These are phyloP conservation scores for Kryptolebias marmoratus DNA, from an alignment of 2,113 vertebrate genomes.

Conservation along the genomic window DNA sequence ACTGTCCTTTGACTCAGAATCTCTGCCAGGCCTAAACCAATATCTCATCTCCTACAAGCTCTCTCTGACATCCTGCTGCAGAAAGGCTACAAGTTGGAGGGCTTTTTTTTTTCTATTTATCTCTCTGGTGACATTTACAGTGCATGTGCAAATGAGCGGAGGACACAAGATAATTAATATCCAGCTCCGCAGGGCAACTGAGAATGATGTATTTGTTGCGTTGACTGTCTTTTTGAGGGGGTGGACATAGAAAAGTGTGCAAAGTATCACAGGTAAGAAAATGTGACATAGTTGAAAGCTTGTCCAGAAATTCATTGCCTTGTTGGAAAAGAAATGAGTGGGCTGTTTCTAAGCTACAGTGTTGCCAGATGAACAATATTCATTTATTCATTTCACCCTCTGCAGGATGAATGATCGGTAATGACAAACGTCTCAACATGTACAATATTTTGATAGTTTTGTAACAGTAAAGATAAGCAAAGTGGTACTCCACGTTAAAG, in stretches of 20 bases:
- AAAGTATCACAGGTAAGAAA: constrained; percentile 50
- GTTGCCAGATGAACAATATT: neutral
- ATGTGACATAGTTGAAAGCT: constrained; percentile 29
- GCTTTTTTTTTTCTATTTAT: constrained; percentile 77
- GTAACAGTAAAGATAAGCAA: neutral
- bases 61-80: constrained; percentile 71
- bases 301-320: constrained; percentile 1
- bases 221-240: constrained; percentile 60
- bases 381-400: neutral
- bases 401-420: neutral
- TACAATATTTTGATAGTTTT: neutral
- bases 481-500: too few species aligned
- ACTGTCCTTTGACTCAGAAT: constrained; percentile 61
- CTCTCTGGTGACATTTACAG: constrained; percentile 78
- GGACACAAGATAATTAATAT: constrained; percentile 75
- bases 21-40: constrained; percentile 63
- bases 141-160: constrained; percentile 77
- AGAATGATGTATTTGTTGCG: constrained; percentile 69
- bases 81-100: constrained; percentile 61
- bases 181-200: constrained; percentile 62
- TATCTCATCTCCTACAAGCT: constrained; percentile 74
- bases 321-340: constrained; percentile 3
- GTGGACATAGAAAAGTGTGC: constrained; percentile 26
- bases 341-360: neutral
- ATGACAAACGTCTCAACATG: neutral